These are phyloP conservation scores for Dolichopus griseipennis DNA, from an alignment of 2,888 invertebrate genomes.

Conservation along the genomic window DNA sequence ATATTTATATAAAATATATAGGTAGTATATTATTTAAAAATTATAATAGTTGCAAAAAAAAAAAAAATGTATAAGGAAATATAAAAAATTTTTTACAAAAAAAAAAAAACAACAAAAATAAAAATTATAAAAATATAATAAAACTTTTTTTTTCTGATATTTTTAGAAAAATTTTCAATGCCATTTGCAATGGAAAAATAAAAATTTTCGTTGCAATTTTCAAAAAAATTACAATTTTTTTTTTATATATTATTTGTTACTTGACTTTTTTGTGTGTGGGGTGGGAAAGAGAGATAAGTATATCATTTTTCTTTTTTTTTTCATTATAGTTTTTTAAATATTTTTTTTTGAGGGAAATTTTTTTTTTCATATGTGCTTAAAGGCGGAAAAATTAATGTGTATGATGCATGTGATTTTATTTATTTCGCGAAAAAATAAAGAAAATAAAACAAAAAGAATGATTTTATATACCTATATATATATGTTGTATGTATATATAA, in stretches of 20 bases:
- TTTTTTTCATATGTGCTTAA: background rate
- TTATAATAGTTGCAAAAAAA: background rate
- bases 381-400: conserved; percentile 1
- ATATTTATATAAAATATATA: background rate
- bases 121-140: background rate
- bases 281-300: too few species aligned
- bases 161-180: conserved; percentile 2
- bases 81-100: background rate
- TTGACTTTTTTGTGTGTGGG: background rate
- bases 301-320: background rate
- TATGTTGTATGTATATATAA: too few species aligned
- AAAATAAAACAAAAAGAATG: background rate
- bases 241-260: background rate
- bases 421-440: background rate
- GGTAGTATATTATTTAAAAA: background rate
- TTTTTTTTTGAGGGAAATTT: background rate
- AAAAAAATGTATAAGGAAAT: conserved; percentile 2
- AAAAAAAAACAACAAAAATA: background rate
- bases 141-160: background rate
- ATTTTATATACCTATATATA: background rate
- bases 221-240: background rate
- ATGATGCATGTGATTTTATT: background rate
- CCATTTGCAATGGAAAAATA: conserved; percentile 6
- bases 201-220: background rate
- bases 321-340: background rate